Evolutionary conservation across 1,140 invertebrate genomes (phyloP).

Genomic region (Drosophila hydei): DNA sequence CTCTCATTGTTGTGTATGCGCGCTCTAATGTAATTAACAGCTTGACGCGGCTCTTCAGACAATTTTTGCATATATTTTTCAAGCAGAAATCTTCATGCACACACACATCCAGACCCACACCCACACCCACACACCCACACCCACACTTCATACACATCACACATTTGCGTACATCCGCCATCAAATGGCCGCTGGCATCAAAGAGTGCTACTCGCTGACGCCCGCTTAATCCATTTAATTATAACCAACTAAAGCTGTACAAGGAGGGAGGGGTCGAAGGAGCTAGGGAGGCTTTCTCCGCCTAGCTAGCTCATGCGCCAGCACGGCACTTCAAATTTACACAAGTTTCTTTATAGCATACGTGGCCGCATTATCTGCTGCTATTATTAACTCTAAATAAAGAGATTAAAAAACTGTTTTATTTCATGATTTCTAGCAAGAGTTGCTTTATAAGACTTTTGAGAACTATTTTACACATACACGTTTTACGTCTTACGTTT

Average conservation of each 20-base stretch:
- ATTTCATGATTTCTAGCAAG: not conserved
- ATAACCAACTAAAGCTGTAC: slow-evolving; percentile 4
- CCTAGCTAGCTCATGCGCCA: not conserved
- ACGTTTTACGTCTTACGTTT: too few relatives aligned
- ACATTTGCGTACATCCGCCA: slow-evolving; percentile 18
- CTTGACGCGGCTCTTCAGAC: slow-evolving; percentile 46
- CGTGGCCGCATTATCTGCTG: slow-evolving; percentile 15
- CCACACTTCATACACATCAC: slow-evolving; percentile 8
- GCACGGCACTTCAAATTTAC: slow-evolving; percentile 21
- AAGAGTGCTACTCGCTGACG: slow-evolving; percentile 50
- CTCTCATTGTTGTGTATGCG: slow-evolving; percentile 12
- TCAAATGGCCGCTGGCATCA: slow-evolving; percentile 48
- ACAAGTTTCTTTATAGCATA: slow-evolving; percentile 27
- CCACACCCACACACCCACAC: slow-evolving; percentile 9
- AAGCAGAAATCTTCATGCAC: slow-evolving; percentile 25
- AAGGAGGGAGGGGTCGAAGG: not conserved
- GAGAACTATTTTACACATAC: too few relatives aligned
- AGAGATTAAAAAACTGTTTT: not conserved
- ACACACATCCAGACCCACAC: slow-evolving; percentile 5
- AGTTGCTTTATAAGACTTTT: not conserved
- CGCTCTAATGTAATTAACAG: slow-evolving; percentile 61
- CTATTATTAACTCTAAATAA: slow-evolving; percentile 7
- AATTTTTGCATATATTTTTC: slow-evolving; percentile 50
- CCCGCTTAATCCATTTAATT: slow-evolving; percentile 53
- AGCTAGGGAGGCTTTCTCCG: not conserved